Evolutionary conservation across 2,888 invertebrate species (phyloP), one percentile per base, ranked within the genome.

Genomic region (Acanthococcus lagerstroemiae): DNA sequence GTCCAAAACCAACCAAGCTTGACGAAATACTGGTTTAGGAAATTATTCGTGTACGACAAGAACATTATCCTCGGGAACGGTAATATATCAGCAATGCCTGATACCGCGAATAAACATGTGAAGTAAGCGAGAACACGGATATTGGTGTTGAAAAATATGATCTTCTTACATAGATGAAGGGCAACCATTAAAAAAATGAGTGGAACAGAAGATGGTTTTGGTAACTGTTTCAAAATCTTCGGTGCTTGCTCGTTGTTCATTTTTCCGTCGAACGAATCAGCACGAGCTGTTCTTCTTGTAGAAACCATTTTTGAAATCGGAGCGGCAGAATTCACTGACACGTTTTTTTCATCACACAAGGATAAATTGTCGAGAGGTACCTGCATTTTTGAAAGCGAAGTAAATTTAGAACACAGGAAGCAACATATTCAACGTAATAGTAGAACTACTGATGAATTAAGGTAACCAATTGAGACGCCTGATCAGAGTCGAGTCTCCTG

Each of bases 1-100:
- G 96, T 92, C 97, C 97, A 99, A 70, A 90, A 94, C 96, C 97
- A 99, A 66, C 95, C 95, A 74, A 93, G 84, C 78, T 96, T 96
- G 0, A 96, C 95, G 75, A 97, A 96, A 76, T 89, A 92, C 71
- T 84, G 83, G 77, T 99, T 99, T 61, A 97, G 84, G 57, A 94
- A 74, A 76, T 95, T 97, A 74, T 88, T 87, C 71, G 94, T 95
- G 74, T 90, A 81, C n/a, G 95, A 84, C 73, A 96, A 87, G 74
- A 93, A 95, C 3, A 86, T 83, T n/a, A n/a, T n/a, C 74, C 86
- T 89, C 0, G 94, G 90, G 75, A 91, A 22, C 12, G 66, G 26
- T 24, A 56, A 57, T 6, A 44, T 27, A 9, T 66, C 66, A 9
- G 66, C 66, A 19, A 66, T 56, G 15, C 55, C 48, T 37, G 66